Percentiles rank a stretch among this genome's conserved stretches.
These are phyloP conservation scores for Pitangus sulphuratus DNA, from an alignment of 2,797 vertebrate genomes.

Conservation along the genomic window DNA sequence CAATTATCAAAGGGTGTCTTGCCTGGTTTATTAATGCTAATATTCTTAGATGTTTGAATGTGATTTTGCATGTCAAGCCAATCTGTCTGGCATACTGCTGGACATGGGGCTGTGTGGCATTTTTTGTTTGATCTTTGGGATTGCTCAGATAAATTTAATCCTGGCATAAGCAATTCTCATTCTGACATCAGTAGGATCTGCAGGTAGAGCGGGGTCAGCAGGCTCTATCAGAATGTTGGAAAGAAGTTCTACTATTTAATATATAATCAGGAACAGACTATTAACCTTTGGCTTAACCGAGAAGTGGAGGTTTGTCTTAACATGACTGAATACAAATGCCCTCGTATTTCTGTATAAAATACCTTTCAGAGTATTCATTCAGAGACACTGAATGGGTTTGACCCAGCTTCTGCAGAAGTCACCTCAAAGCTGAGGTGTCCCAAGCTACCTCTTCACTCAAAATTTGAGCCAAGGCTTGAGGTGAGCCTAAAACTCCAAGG, in stretches of 20 bases:
- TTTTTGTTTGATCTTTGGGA: conserved; percentile 49
- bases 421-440: background rate
- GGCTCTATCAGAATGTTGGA: background rate
- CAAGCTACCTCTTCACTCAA: background rate
- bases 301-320: background rate
- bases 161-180: conserved; percentile 1
- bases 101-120: conserved; percentile 52
- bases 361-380: background rate
- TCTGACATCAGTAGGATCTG: conserved; percentile 28
- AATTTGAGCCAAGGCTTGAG: background rate
- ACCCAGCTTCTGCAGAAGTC: background rate
- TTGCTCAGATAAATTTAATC: conserved; percentile 48
- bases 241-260: background rate
- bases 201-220: background rate
- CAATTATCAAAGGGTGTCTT: conserved; percentile 57
- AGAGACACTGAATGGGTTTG: background rate
- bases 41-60: conserved; percentile 43
- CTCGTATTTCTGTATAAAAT: background rate
- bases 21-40: conserved; percentile 56
- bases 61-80: conserved; percentile 52
- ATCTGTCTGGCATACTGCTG: conserved; percentile 25
- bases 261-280: background rate
- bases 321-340: background rate
- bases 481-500: background rate
- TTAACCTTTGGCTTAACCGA: conserved; percentile 5